A percentile compares a stretch with the other conserved stretches of the same genome.
Evolutionary conservation across 1,140 invertebrate species (phyloP).

Genomic region (Drosophila tropicalis): DNA sequence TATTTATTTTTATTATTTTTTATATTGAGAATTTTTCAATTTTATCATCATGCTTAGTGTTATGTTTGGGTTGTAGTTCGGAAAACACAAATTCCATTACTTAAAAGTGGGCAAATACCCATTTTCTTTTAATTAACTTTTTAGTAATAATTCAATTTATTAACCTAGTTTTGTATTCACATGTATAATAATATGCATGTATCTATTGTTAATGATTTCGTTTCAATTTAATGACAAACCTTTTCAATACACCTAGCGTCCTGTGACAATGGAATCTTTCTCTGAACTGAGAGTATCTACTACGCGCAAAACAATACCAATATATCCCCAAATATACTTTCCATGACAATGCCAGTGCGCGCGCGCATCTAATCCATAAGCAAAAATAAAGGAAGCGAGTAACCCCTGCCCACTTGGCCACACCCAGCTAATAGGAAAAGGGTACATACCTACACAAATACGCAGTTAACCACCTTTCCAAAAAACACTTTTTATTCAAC

Average conservation of each 20-base stretch:
- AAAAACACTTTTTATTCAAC: background rate
- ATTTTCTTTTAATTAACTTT: too few relatives aligned
- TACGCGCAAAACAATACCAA: constrained; percentile 45
- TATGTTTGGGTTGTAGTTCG: too few relatives aligned
- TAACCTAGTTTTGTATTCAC: background rate
- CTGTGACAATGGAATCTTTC: constrained; percentile 54
- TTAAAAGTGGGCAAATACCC: background rate
- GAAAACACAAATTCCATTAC: constrained; percentile 1
- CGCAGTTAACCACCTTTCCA: constrained; percentile 4
- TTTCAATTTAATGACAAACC: constrained; percentile 34
- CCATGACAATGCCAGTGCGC: constrained; percentile 33
- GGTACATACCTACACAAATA: constrained; percentile 25
- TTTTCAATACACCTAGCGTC: constrained; percentile 53
- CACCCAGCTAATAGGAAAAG: constrained; percentile 46
- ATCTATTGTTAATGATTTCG: background rate
- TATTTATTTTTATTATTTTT: too few relatives aligned
- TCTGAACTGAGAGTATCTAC: constrained; percentile 54
- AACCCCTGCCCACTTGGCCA: constrained; percentile 50
- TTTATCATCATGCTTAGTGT: too few relatives aligned
- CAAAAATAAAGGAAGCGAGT: constrained; percentile 7
- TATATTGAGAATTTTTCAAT: too few relatives aligned
- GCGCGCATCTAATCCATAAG: constrained; percentile 48
- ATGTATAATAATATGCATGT: background rate
- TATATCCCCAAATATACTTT: constrained; percentile 15
- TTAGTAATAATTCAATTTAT: background rate